Conservation (phyloP, 2,797 vertebrate genomes). For the Tolypeutes matacus region DNA sequence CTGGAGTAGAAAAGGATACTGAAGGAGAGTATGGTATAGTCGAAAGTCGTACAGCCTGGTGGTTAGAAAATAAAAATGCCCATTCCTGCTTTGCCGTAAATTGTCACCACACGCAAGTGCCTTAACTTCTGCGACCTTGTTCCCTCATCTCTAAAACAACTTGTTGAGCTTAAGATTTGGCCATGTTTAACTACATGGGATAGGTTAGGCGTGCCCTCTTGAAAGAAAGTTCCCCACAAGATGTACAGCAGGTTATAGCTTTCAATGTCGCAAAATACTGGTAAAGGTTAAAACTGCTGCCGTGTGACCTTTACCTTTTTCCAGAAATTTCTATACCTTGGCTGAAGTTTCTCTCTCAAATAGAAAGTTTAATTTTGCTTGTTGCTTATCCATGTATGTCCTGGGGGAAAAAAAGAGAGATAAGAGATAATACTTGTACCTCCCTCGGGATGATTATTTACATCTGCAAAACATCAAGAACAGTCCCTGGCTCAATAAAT, state of each 20-base stretch:
- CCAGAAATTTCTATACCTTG: conserved; percentile 11
- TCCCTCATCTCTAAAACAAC: not conserved
- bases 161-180: not conserved
- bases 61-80: not conserved
- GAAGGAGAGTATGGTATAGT: not conserved
- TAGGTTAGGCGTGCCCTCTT: not conserved
- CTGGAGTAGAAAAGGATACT: not conserved
- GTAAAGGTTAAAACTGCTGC: not conserved
- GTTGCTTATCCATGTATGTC: not conserved
- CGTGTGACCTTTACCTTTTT: not conserved
- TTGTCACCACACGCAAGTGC: not conserved
- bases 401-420: not conserved
- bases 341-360: not conserved
- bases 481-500: not conserved
- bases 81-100: not conserved
- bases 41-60: not conserved
- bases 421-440: not conserved
- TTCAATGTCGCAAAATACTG: not conserved
- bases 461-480: not conserved
- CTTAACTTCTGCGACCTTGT: not conserved
- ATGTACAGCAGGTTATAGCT: not conserved
- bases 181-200: not conserved
- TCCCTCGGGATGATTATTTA: not conserved
- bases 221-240: not conserved
- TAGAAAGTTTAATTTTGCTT: conserved; percentile 10